A percentile compares a stretch with the other conserved stretches of the same genome.
Evolutionary conservation across 2,888 invertebrate species (phyloP).

Genomic region (Allacma fusca): DNA sequence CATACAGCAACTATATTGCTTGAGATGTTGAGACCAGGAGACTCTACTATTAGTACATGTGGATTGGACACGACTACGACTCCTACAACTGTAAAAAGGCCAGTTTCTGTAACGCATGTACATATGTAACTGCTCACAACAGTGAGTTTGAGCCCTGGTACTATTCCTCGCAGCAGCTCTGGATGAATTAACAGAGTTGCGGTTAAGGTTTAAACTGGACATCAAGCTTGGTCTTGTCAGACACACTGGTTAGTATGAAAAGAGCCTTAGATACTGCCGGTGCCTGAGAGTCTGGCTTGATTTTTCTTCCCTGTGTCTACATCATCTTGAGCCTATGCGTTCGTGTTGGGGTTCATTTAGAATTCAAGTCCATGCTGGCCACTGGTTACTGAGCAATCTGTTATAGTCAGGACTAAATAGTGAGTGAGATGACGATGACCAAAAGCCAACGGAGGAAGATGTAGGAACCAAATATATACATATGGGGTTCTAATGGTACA

Average conservation of each 20-base stretch:
- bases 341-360: neutral
- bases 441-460: neutral
- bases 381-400: neutral
- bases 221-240: constrained; percentile 7
- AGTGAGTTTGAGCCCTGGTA: too few species aligned
- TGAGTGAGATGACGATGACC: constrained; percentile 2
- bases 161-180: too few species aligned
- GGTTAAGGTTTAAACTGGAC: constrained; percentile 2
- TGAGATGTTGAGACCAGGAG: neutral
- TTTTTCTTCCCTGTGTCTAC: neutral
- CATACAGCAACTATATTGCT: neutral
- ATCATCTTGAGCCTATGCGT: neutral
- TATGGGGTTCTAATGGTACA: neutral
- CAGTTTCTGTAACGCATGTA: too few species aligned
- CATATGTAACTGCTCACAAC: too few species aligned
- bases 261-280: neutral
- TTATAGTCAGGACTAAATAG: constrained; percentile 11
- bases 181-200: constrained; percentile 9
- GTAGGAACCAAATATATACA: neutral
- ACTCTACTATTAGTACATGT: neutral
- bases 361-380: constrained; percentile 12
- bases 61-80: neutral
- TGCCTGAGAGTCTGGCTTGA: constrained; percentile 12
- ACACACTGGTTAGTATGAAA: neutral
- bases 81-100: neutral